Evolutionary conservation across 2,888 invertebrate genomes (phyloP).

Genomic region (Cyrtodaria siliqua): DNA sequence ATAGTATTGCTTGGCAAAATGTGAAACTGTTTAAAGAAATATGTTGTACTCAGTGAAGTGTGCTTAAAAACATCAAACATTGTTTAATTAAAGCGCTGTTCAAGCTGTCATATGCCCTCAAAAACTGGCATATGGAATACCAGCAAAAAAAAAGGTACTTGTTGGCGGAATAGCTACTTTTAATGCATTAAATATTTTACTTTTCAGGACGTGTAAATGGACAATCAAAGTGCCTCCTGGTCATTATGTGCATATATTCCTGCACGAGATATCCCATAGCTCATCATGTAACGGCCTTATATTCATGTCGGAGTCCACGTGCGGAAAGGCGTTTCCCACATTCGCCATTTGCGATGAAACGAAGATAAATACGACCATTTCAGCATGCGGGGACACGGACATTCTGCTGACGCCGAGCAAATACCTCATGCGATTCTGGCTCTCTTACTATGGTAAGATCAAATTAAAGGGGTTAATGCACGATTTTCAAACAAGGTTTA

Average conservation of each 20-base stretch:
- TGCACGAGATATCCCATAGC: slow-evolving; percentile 48
- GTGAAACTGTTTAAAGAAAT: no score
- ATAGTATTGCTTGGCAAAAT: no score
- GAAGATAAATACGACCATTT: slow-evolving; percentile 25
- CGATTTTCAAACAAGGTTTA: no score
- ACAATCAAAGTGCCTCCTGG: slow-evolving; percentile 39
- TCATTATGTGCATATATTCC: slow-evolving; percentile 52
- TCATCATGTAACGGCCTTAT: slow-evolving; percentile 42
- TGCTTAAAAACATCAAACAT: no score
- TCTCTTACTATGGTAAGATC: slow-evolving; percentile 59
- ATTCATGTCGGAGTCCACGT: slow-evolving; percentile 33
- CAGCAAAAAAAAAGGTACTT: no score
- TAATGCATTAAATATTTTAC: no score
- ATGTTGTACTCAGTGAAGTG: no score
- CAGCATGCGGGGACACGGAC: slow-evolving; percentile 41
- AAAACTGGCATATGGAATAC: no score
- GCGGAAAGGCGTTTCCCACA: slow-evolving; percentile 49
- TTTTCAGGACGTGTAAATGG: slow-evolving; percentile 51
- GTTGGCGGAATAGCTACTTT: no score
- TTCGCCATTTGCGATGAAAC: slow-evolving; percentile 47
- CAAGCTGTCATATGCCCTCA: no score
- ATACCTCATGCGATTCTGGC: slow-evolving; percentile 48
- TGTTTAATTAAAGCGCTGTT: no score
- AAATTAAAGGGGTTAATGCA: no score
- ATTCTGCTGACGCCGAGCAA: slow-evolving; percentile 31